phyloP scores from a whole-genome alignment of 2,113 vertebrate species.

The Martes martes region DNA sequence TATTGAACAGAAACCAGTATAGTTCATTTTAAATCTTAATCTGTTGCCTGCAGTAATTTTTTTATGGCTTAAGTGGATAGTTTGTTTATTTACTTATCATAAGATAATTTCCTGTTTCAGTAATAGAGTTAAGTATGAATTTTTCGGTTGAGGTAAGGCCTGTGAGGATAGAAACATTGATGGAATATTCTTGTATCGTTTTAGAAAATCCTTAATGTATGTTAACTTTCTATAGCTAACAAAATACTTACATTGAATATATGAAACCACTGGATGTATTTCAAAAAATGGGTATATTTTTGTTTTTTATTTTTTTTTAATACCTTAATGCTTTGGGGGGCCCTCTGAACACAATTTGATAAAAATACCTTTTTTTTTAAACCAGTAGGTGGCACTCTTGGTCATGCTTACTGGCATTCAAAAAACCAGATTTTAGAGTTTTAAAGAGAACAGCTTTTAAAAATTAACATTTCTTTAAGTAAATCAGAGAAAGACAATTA shows the following conservation, averaged over 20 bases:
- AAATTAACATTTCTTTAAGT: constrained; percentile 28
- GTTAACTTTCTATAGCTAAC: background rate
- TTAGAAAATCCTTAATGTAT: constrained; percentile 9
- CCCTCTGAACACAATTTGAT: background rate
- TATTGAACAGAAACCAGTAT: background rate
- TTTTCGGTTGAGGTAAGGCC: background rate
- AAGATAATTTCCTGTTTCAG: constrained; percentile 14
- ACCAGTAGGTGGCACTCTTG: constrained; percentile 63
- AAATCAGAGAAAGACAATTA: too few species aligned
- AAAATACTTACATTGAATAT: background rate
- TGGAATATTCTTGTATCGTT: background rate
- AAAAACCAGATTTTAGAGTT: constrained; percentile 41
- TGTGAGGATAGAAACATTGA: background rate
- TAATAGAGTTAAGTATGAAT: constrained; percentile 14
- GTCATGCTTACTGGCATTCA: background rate
- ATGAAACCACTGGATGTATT: background rate
- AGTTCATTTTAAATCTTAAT: constrained; percentile 7
- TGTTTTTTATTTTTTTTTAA: background rate
- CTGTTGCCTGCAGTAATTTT: background rate
- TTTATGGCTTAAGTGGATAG: background rate
- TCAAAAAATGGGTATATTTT: background rate
- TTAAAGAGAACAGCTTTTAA: constrained; percentile 41
- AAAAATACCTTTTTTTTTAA: background rate
- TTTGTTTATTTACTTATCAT: constrained; percentile 31
- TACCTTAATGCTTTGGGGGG: background rate